Base-by-base conservation (phyloP, 2,888 invertebrate genomes). In the Trissoscelio sp. region DNA sequence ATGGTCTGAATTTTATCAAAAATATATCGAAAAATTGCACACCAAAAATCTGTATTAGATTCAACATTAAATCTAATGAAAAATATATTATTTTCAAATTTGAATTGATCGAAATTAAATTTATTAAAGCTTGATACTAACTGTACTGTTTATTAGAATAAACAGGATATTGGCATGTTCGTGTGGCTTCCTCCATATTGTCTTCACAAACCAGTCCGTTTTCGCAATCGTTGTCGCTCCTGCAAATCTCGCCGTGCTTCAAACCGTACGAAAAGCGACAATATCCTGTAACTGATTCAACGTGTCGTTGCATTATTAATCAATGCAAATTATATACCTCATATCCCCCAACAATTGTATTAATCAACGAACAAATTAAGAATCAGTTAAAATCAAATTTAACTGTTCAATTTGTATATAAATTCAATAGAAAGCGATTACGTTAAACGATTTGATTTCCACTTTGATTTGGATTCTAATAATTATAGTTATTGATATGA, bases 151-250 rank as follows among this genome's bases (percentile, higher is more conserved):
- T 97, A 85, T 95, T 95, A 64, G 95, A 94, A 83, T 94, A 93
- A 2, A 95, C 93, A 0, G 96, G 96, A 0, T 96, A 95, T 85
- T 96, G 95, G 92, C 97, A 97, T 1, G 96, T 95, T 89, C 96
- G 94, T 22, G 93, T 92, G 64, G 93, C 93, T 90, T 95, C 95
- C 82, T 94, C 94, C 2, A 94, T 94, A 0, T 94, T 93, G 80
- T 95, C 95, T 81, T 95, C 94, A 92, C 97, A 97, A 84, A 96
- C 93, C 39, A 97, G 93, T 53, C 97, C 97, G 53, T 96, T 95
- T 86, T 96, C 96, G 84, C 97, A 97, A 89, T 97, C 97, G 86
- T 95, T 95, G 92, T 97, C 96, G 57, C 95, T 93, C 88, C 95
- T 94, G 92, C 97, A 97, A 6, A 96, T 93, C 89, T 97, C 96